Evolutionary conservation across 2,797 vertebrate genomes (phyloP).

Genomic region (Hyperoplus immaculatus): DNA sequence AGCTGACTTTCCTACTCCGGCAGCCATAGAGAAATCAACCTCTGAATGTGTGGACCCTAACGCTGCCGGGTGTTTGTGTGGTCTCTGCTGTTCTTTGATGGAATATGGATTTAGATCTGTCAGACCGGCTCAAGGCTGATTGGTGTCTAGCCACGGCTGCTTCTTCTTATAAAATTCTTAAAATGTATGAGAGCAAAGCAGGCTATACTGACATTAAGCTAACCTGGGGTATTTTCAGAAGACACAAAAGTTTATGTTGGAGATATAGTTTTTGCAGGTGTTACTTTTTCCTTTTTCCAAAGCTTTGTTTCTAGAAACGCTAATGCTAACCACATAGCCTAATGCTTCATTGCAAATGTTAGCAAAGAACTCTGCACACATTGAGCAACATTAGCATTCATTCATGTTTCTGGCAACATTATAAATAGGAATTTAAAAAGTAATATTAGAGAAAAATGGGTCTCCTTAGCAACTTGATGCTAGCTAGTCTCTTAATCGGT

Average conservation of each 20-base stretch:
- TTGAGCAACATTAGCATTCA: neutral
- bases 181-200: neutral
- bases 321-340: neutral
- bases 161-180: slow-evolving; percentile 5
- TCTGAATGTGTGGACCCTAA: slow-evolving; percentile 17
- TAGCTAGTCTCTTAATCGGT: no score
- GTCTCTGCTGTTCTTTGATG: slow-evolving; percentile 1
- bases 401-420: neutral
- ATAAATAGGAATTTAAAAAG: no score
- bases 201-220: neutral
- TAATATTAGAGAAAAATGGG: no score
- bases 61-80: slow-evolving; percentile 4
- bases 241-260: neutral
- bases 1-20: slow-evolving; percentile 6
- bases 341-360: no score
- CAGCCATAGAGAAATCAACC: slow-evolving; percentile 4
- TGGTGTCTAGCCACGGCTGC: neutral
- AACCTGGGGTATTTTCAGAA: neutral
- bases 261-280: neutral
- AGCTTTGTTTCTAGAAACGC: neutral
- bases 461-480: no score
- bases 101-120: slow-evolving; percentile 15
- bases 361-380: neutral
- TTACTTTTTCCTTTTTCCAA: neutral
- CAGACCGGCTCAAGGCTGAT: neutral